Evolutionary conservation across 2,113 vertebrate species (phyloP).

Genomic region (Tapirus terrestris): DNA sequence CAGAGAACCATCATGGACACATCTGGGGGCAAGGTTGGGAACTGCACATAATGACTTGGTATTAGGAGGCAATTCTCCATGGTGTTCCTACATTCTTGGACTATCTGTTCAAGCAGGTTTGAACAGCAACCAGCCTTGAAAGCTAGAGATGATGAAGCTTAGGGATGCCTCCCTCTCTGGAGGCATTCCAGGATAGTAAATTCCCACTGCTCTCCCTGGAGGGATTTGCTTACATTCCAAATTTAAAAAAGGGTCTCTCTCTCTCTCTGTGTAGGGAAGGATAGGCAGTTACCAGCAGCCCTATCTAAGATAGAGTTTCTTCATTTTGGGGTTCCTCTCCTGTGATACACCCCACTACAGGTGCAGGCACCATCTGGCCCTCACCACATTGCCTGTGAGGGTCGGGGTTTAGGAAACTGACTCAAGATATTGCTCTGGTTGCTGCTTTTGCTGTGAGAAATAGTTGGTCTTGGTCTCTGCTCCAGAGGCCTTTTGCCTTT

Average conservation of each 20-base stretch:
- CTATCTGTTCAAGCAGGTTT: background rate
- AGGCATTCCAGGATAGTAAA: background rate
- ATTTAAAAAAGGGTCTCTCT: background rate
- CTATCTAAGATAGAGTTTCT: background rate
- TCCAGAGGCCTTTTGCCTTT: background rate
- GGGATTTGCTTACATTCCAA: background rate
- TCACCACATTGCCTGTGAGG: background rate
- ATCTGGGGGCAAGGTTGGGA: background rate
- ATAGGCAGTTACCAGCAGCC: background rate
- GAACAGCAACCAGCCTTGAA: background rate
- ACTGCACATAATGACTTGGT: background rate
- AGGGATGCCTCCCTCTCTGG: background rate
- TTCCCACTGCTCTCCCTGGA: background rate
- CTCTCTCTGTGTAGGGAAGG: background rate
- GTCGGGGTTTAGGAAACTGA: background rate
- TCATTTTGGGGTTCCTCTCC: background rate
- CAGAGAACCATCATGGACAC: background rate
- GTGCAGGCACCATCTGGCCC: fast-evolving
- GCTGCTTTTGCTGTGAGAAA: background rate
- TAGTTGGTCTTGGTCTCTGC: background rate
- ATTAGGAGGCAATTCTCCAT: background rate
- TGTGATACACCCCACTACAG: background rate
- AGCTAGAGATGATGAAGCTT: background rate
- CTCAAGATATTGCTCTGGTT: background rate
- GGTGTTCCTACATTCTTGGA: background rate